These are phyloP conservation scores for Arenaria interpres DNA, from an alignment of 2,113 vertebrate genomes.

Conservation along the genomic window DNA sequence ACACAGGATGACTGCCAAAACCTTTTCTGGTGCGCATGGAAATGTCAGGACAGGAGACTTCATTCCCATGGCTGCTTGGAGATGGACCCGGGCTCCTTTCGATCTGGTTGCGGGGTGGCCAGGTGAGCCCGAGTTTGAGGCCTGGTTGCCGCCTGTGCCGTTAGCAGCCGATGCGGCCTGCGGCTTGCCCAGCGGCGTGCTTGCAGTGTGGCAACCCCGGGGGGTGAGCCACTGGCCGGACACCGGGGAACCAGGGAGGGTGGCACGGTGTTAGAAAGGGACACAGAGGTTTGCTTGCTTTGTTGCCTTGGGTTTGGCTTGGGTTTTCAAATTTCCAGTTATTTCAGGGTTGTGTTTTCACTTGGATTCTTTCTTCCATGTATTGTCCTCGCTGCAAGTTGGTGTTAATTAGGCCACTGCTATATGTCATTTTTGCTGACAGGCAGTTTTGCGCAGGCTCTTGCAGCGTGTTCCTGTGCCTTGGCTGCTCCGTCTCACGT, in stretches of 20 bases:
- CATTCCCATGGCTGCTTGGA: neutral
- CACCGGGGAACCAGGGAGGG: no score
- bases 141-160: rapidly evolving
- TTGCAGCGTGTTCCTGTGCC: neutral
- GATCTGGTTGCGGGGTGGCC: rapidly evolving
- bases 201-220: rapidly evolving
- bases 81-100: neutral
- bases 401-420: neutral
- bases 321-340: neutral
- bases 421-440: neutral
- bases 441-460: neutral
- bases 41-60: neutral
- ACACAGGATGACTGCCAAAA: neutral
- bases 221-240: neutral
- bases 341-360: neutral
- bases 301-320: neutral
- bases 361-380: neutral
- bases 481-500: neutral
- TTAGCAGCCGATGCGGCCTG: no score
- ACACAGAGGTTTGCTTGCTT: neutral
- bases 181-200: neutral
- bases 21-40: neutral
- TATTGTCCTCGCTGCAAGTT: neutral
- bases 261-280: neutral
- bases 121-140: neutral